phyloP scores from a whole-genome alignment of 2,113 vertebrate genomes.

The Todiramphus chloris region DNA sequence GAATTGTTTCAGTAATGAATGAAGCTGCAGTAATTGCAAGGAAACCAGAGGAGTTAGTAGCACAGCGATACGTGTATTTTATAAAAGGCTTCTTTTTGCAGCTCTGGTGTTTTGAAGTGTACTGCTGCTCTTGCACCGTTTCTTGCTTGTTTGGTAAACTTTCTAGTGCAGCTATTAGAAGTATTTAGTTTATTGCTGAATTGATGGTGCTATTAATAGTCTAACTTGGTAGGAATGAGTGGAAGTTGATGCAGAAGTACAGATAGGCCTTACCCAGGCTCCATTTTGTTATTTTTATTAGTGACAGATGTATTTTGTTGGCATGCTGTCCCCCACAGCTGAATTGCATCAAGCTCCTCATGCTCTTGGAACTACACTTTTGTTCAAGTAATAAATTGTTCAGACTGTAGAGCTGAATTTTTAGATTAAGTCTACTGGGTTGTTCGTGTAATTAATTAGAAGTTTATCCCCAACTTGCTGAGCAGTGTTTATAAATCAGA shows the following conservation, averaged over 20 bases:
- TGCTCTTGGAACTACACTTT: neutral
- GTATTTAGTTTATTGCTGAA: neutral
- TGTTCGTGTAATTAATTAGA: neutral
- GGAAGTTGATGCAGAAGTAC: conserved; percentile 24
- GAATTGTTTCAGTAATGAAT: neutral
- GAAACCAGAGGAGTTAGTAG: neutral
- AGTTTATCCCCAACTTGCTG: neutral
- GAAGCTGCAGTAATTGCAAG: neutral
- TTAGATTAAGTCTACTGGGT: neutral
- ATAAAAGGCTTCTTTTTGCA: neutral
- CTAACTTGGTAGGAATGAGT: conserved; percentile 8
- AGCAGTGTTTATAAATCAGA: conserved; percentile 26
- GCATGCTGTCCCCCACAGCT: neutral
- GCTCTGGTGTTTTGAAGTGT: neutral
- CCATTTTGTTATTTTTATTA: conserved; percentile 56
- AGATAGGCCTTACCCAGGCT: conserved; percentile 22
- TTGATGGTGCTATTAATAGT: conserved; percentile 19
- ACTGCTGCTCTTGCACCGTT: neutral
- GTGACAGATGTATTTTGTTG: conserved; percentile 52
- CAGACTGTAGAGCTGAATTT: neutral
- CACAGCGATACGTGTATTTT: neutral
- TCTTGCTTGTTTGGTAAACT: conserved; percentile 3
- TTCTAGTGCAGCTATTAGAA: neutral
- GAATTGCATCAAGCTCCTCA: conserved; percentile 20
- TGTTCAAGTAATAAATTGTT: neutral